Conservation (phyloP, 2,797 vertebrate genomes). For the Pipistrellus pipistrellus region DNA sequence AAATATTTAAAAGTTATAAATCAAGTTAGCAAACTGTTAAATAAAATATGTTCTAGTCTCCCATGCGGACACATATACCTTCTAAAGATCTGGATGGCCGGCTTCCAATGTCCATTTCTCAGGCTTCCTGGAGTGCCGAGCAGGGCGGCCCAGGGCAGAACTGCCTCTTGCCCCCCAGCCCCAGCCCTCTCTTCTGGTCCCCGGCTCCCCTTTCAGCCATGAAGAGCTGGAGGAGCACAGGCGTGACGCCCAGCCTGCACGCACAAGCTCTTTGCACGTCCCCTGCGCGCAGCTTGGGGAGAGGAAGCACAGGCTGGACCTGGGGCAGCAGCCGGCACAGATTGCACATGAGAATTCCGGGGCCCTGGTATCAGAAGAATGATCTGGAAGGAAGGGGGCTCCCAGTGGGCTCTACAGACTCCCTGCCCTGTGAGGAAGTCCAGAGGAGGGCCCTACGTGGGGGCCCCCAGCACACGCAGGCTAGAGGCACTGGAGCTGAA, state of each 20-base stretch:
- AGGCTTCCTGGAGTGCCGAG: not conserved
- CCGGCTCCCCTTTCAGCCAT: not conserved
- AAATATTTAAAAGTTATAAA: conserved; percentile 85
- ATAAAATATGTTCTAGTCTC: conserved; percentile 71
- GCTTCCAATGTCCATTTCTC: not conserved
- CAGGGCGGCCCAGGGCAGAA: not conserved
- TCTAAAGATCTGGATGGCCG: conserved; percentile 26
- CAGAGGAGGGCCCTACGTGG: not conserved
- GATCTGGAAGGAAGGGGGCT: not conserved
- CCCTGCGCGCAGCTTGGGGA: not conserved
- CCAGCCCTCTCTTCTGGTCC: not conserved
- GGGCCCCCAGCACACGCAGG: too few species aligned
- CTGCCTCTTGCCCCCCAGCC: not conserved
- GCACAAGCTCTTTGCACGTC: too few species aligned
- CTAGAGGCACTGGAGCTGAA: not conserved
- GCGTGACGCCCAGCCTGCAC: not conserved
- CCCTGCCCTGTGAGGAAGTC: not conserved
- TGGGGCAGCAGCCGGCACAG: not conserved
- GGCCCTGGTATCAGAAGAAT: not conserved
- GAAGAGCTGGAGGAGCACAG: not conserved
- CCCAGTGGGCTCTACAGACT: not conserved
- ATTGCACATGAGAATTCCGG: not conserved
- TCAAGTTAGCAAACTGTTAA: conserved; percentile 80
- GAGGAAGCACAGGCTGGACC: not conserved
- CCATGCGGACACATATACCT: conserved; percentile 44